Evolutionary conservation across 1,140 invertebrate genomes (phyloP).

Genomic region (Belonocnema kinseyi): DNA sequence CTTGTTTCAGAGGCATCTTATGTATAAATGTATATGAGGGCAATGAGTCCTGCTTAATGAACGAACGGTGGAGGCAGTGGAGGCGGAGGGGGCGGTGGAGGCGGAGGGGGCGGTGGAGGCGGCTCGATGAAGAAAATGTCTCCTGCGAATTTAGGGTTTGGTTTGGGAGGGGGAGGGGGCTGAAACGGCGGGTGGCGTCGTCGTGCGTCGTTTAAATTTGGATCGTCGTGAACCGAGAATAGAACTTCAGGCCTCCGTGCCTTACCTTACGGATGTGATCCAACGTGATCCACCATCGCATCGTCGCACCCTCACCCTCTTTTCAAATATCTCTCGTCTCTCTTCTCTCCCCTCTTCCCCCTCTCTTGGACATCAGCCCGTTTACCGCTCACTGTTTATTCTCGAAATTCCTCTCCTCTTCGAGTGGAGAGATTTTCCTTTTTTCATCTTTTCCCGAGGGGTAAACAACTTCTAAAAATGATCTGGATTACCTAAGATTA

Average conservation of each 20-base stretch:
- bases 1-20: neutral
- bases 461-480: too few species aligned
- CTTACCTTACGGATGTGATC: constrained; percentile 48
- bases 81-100: too few species aligned
- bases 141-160: constrained; percentile 37
- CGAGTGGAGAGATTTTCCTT: too few species aligned
- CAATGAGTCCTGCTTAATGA: constrained; percentile 14
- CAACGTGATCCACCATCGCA: constrained; percentile 31
- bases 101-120: neutral
- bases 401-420: neutral
- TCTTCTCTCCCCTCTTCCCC: neutral
- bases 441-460: too few species aligned
- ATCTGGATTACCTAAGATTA: too few species aligned
- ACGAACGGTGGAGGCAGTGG: neutral
- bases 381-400: constrained; percentile 9
- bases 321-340: constrained; percentile 11
- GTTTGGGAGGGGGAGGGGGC: constrained; percentile 10
- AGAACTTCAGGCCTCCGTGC: constrained; percentile 46
- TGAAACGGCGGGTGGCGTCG: constrained; percentile 53
- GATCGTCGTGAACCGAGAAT: constrained; percentile 53
- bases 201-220: constrained; percentile 55
- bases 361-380: neutral
- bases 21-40: neutral
- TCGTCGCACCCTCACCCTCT: constrained; percentile 36
- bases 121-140: constrained; percentile 49